Base-by-base conservation (phyloP, 1,140 invertebrate genomes). In the Drosophila malerkotliana region DNA sequence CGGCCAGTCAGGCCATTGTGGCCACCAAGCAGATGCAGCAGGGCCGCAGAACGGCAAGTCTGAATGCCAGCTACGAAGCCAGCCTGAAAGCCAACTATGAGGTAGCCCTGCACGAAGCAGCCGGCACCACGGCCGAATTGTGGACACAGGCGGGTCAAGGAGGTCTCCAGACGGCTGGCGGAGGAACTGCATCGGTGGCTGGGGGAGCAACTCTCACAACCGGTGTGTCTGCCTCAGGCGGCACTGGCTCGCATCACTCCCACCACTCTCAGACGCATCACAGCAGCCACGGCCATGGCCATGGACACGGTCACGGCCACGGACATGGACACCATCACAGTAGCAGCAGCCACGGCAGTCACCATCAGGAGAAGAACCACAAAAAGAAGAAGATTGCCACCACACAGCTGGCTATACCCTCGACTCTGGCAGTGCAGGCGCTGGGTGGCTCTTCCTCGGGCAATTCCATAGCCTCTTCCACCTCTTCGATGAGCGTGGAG, bases 21-120 rank as follows among this genome's bases (percentile, higher is more conserved):
- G 98, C 98, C 4, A 99, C 98, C 12, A 97, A 99, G 83, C 98
- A 98, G 94, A 98, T 99, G 96, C 97, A 98, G 87, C 97, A 98
- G 76, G 98, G 98, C 0, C 93, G 98, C 61, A 93, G 98, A 49
- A 98, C 98, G 0, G 97, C 98, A 2, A 98, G 97, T 88, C 92
- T 99, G 56, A 99, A 99, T 92, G 98, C 98, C 14, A 98, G 97
- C 53, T 98, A 97, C 80, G 97, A 47, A 0, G 97, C 98, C 2
- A 98, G 97, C 88, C 92, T 99, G 57, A 99, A 99, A 92, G 98
- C 98, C 14, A 98, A 97, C 54, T 98, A 97, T 79, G 97, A 98
- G 92, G 97, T 97, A 0, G 96, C 97, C 41, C 41, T 44, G 41
- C 91, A 92, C 44, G 94, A 94, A 0, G 93, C 93, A 6, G 93